A percentile compares a stretch with the other conserved stretches of the same genome.
Evolutionary conservation across 1,140 invertebrate species (phyloP).

Genomic region (Idris sp.): DNA sequence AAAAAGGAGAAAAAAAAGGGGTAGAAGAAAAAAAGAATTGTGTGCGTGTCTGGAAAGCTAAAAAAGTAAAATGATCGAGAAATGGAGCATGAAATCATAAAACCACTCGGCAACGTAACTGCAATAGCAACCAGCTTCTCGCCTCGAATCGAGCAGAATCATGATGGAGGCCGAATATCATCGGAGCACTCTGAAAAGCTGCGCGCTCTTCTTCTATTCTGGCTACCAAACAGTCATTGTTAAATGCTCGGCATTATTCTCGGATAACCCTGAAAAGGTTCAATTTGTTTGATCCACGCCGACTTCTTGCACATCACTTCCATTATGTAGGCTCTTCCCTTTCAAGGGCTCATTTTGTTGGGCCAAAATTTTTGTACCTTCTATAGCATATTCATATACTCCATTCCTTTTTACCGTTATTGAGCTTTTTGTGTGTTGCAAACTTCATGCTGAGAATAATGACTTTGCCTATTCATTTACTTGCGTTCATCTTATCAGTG

Average conservation of each 20-base stretch:
- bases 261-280: slow-evolving; percentile 67
- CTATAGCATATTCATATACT: too few species aligned
- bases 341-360: slow-evolving; percentile 1
- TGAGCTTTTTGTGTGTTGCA: too few species aligned
- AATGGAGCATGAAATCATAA: slow-evolving; percentile 68
- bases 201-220: slow-evolving; percentile 47
- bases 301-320: slow-evolving; percentile 49
- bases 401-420: too few species aligned
- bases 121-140: slow-evolving; percentile 55
- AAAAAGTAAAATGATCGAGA: slow-evolving; percentile 62
- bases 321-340: slow-evolving; percentile 39
- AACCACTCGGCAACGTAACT: slow-evolving; percentile 56
- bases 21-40: slow-evolving; percentile 53
- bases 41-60: slow-evolving; percentile 58
- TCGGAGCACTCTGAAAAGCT: slow-evolving; percentile 64
- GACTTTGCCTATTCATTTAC: too few species aligned
- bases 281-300: slow-evolving; percentile 66
- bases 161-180: slow-evolving; percentile 66
- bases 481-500: too few species aligned
- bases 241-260: slow-evolving; percentile 68
- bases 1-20: slow-evolving; percentile 45
- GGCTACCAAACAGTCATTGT: slow-evolving; percentile 67
- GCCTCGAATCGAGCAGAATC: slow-evolving; percentile 58
- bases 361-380: too few species aligned
- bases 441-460: too few species aligned